Evolutionary conservation across 2,113 vertebrate species (phyloP).

Genomic region (Festucalex cinctus): DNA sequence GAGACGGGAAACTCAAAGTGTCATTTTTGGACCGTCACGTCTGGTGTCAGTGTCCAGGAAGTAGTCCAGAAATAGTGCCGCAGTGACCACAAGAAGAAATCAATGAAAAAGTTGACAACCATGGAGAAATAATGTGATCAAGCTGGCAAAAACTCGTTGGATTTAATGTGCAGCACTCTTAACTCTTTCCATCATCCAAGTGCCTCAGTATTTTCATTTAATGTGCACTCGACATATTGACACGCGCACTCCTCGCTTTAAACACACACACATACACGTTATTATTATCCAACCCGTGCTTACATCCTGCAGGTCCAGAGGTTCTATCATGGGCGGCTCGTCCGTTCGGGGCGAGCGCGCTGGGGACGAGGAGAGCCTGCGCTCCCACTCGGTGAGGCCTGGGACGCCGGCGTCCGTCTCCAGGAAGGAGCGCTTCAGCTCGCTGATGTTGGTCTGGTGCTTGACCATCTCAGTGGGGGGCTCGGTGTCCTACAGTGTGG

Average conservation of each 20-base stretch:
- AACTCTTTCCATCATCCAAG: constrained; percentile 13
- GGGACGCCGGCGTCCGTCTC: constrained; percentile 76
- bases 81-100: neutral
- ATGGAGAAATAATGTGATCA: neutral
- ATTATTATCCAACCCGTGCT: constrained; percentile 50
- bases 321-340: constrained; percentile 87
- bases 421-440: constrained; percentile 94
- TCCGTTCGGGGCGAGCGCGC: constrained; percentile 77
- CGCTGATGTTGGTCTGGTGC: constrained; percentile 90
- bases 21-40: constrained; percentile 1
- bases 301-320: constrained; percentile 87
- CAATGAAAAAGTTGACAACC: neutral
- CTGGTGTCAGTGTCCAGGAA: constrained; percentile 6
- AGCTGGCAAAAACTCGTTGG: constrained; percentile 4
- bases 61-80: constrained; percentile 2
- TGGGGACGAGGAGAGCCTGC: constrained; percentile 86
- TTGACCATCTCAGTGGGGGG: constrained; percentile 83
- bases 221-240: neutral
- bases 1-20: neutral
- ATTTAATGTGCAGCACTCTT: neutral
- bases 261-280: constrained; percentile 37
- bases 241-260: constrained; percentile 10
- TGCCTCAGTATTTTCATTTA: constrained; percentile 2
- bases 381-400: constrained; percentile 86
- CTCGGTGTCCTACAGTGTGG: constrained; percentile 64